Conservation (phyloP, 2,888 invertebrate species). For the Drosophila formosana region DNA sequence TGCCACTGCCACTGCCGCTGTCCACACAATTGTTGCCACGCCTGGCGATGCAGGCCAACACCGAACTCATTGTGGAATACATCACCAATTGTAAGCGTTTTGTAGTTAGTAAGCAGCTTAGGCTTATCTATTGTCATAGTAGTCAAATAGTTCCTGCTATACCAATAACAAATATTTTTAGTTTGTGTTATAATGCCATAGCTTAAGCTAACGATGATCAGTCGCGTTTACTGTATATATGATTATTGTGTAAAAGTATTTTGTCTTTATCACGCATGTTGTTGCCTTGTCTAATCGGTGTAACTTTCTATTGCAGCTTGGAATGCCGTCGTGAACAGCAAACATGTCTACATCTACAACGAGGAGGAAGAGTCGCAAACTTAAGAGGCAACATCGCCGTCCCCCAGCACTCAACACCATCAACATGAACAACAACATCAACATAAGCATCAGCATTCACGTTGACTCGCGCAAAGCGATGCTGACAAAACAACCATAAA, state of each 20-base stretch:
- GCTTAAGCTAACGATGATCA: too few relatives aligned
- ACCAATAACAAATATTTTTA: too few relatives aligned
- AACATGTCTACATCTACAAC: slow-evolving; percentile 87
- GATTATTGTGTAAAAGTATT: not conserved
- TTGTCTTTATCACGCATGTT: not conserved
- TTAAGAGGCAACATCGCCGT: slow-evolving; percentile 4
- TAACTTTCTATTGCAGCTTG: slow-evolving; percentile 86
- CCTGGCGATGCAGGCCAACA: slow-evolving; percentile 37
- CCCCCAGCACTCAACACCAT: not conserved
- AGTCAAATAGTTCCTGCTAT: too few relatives aligned
- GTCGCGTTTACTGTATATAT: too few relatives aligned
- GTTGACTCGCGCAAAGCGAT: too few relatives aligned
- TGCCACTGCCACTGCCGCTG: slow-evolving; percentile 2
- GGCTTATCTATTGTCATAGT: too few relatives aligned
- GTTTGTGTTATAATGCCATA: too few relatives aligned
- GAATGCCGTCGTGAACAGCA: slow-evolving; percentile 89
- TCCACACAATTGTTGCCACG: slow-evolving; percentile 20
- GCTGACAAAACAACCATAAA: not conserved
- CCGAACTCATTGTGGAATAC: slow-evolving; percentile 87
- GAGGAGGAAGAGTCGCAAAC: slow-evolving; percentile 83
- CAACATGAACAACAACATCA: not conserved
- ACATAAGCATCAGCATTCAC: not conserved
- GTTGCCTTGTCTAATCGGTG: not conserved
- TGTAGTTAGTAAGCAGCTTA: too few relatives aligned
- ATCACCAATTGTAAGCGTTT: slow-evolving; percentile 87